Conservation (phyloP, 2,888 invertebrate species). For the Erannis defoliaria region DNA sequence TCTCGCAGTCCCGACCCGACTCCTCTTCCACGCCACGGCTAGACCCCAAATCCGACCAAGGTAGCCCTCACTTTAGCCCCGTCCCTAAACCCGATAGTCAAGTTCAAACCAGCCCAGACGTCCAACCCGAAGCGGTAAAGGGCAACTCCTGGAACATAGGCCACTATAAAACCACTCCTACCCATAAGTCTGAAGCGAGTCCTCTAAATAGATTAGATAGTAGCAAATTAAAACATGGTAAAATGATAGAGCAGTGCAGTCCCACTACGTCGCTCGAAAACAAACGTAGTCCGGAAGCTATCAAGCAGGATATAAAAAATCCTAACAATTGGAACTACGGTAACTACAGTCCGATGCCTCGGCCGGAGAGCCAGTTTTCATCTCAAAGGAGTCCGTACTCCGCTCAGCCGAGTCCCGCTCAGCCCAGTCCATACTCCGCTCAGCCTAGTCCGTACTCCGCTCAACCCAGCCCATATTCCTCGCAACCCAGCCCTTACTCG, state of each 20-base stretch:
- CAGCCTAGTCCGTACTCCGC: conserved; percentile 80
- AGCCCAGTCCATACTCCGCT: conserved; percentile 80
- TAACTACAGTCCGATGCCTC: conserved; percentile 80
- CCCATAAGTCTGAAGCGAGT: conserved; percentile 81
- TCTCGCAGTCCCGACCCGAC: conserved; percentile 74
- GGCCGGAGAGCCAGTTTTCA: conserved; percentile 77
- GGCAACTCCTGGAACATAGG: conserved; percentile 76
- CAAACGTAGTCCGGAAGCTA: conserved; percentile 78
- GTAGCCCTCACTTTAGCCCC: conserved; percentile 80
- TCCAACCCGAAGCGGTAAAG: conserved; percentile 69
- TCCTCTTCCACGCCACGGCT: conserved; percentile 80
- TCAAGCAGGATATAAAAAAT: conserved; percentile 78
- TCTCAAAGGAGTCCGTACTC: conserved; percentile 82
- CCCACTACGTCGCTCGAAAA: conserved; percentile 80
- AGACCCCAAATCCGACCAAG: conserved; percentile 69
- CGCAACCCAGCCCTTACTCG: conserved; percentile 80
- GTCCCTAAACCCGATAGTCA: conserved; percentile 80
- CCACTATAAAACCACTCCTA: conserved; percentile 78
- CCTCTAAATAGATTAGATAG: conserved; percentile 79
- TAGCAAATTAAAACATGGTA: conserved; percentile 74
- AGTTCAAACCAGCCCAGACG: conserved; percentile 78
- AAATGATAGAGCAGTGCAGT: conserved; percentile 80
- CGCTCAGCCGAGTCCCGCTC: conserved; percentile 77
- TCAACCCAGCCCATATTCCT: conserved; percentile 81
- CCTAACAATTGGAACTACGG: conserved; percentile 79